Conservation (phyloP, 2,888 invertebrate genomes). For the Parapristionchus giblindavisi region DNA sequence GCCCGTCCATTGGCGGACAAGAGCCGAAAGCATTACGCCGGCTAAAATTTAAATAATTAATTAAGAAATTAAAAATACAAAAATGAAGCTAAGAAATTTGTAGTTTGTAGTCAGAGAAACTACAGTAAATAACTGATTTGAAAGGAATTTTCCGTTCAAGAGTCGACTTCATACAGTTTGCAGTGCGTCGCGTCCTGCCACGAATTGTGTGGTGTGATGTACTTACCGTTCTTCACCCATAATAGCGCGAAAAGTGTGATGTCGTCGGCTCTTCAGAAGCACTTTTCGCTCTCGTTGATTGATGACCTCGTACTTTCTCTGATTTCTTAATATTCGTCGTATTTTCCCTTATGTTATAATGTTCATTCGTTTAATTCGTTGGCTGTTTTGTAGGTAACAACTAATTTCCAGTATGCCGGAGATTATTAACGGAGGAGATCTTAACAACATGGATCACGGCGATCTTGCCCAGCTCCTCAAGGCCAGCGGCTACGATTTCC, state of each 20-base stretch:
- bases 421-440: too few species aligned
- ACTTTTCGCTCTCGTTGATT: neutral
- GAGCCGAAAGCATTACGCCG: conserved; percentile 21
- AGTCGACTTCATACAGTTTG: neutral
- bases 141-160: neutral
- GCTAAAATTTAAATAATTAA: neutral
- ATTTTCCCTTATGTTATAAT: neutral
- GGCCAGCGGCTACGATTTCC: conserved; percentile 38
- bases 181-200: neutral
- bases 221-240: neutral
- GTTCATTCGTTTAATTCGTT: neutral
- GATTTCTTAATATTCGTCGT: neutral
- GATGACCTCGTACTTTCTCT: neutral
- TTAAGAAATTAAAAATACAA: neutral
- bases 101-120: neutral
- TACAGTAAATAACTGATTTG: neutral
- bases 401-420: conserved; percentile 25
- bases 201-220: neutral
- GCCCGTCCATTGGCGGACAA: conserved; percentile 20
- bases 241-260: neutral
- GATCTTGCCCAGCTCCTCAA: conserved; percentile 43
- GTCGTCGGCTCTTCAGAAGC: neutral
- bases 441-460: neutral
- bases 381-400: conserved; percentile 26
- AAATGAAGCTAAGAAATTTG: neutral